Base-by-base conservation (phyloP, 2,797 vertebrate species). In the Austrolebias charrua region DNA sequence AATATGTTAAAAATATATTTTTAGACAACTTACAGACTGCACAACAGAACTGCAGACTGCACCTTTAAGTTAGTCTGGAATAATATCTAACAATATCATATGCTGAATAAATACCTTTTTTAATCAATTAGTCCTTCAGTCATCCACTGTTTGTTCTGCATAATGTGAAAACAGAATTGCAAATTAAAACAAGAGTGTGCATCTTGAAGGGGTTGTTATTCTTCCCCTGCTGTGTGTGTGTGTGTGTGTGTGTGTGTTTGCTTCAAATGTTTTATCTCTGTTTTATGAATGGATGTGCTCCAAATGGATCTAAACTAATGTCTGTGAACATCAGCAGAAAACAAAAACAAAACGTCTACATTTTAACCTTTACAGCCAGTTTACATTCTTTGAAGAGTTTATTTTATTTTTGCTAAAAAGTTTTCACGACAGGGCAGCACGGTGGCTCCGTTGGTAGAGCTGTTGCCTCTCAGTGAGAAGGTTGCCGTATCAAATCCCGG, bases 131-230 rank as follows among this genome's bases (percentile, higher is more conserved):
- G 43, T 68, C 20, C 45, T n/a, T 55, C 61, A 51, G 33, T 58
- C 62, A 42, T 2, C 45, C 13, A 31, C 16, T 60, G 33, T 67
- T 63, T 62, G 33, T 67, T 63, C 71, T 44, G 56, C 42, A 48
- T 20, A 61, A 59, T 33, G 10, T 38, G 35, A 38, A 11, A 3
- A 0, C 35, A 18, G 54, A 60, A 59, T 53, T 64, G 29, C 59
- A 54, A 51, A 47, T 40, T 57, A 55, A 18, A 19, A 28, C 70
- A 66, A 15, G 33, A 64, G 31, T 57, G 31, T 40, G 42, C 4
- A 20, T 69, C 72, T 71, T 70, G 42, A 61, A 64, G 62, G 71
- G 55, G 18, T 62, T 78, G 55, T 70, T 78, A 74, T 78, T 72
- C 74, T 63, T 63, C 50, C 43, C 24, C 24, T 16, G 3, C 51